Conservation (phyloP, 2,888 invertebrate genomes). For the Heliconius erato region DNA sequence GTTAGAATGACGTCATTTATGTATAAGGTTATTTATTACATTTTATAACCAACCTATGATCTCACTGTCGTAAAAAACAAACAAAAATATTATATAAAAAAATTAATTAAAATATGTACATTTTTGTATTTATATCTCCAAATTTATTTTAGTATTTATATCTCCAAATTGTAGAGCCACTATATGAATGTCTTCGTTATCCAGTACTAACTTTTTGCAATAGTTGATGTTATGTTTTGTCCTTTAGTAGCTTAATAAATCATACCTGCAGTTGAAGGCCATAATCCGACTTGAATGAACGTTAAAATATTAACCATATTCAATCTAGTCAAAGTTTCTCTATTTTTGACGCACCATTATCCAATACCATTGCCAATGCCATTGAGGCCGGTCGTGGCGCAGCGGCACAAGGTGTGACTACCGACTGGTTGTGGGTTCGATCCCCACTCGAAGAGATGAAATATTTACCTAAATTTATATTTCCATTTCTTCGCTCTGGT, state of each 20-base stretch:
- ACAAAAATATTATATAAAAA: not conserved
- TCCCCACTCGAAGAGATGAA: too few species aligned
- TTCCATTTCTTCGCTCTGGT: too few species aligned
- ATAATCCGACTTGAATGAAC: not conserved
- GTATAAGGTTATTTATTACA: not conserved
- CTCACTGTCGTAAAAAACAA: not conserved
- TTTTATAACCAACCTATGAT: constrained; percentile 10
- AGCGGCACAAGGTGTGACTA: too few species aligned
- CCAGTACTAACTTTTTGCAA: not conserved
- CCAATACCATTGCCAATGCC: too few species aligned
- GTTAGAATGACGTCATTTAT: constrained; percentile 13
- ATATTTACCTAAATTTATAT: too few species aligned
- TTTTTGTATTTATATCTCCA: not conserved
- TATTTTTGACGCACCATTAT: not conserved
- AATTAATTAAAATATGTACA: not conserved
- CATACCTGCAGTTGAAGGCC: not conserved
- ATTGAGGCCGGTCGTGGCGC: too few species aligned
- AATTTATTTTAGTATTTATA: not conserved
- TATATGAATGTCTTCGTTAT: not conserved
- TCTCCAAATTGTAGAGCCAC: not conserved
- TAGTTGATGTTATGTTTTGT: not conserved
- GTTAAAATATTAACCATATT: not conserved
- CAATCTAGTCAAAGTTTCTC: not conserved
- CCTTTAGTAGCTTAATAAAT: not conserved
- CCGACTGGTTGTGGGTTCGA: too few species aligned